Evolutionary conservation across 1,140 invertebrate genomes (phyloP).

Genomic region (Bombus confusus): DNA sequence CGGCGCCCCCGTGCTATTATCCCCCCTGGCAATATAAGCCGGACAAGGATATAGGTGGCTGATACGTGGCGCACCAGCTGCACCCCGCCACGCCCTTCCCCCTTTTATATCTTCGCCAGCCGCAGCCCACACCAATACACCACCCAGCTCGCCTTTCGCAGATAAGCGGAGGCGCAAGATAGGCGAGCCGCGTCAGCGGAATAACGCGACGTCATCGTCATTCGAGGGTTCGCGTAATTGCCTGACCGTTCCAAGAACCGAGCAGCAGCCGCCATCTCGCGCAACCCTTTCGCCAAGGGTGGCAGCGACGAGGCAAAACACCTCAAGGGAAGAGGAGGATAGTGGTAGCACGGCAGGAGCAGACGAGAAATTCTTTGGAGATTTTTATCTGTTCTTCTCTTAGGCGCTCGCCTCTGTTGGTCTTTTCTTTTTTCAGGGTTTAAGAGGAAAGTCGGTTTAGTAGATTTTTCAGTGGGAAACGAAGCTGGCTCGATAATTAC

Average conservation of each 20-base stretch:
- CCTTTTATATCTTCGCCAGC: conserved; percentile 42
- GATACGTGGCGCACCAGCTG: conserved; percentile 60
- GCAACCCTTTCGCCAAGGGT: conserved; percentile 43
- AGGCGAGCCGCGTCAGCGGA: conserved; percentile 36
- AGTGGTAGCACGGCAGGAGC: neutral
- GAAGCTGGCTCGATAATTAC: neutral
- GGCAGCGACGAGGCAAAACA: neutral
- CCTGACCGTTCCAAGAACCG: conserved; percentile 56
- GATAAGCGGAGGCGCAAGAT: conserved; percentile 39
- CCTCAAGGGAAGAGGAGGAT: neutral
- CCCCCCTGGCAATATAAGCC: conserved; percentile 63
- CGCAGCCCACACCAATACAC: neutral
- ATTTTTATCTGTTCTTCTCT: neutral
- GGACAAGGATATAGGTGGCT: conserved; percentile 62
- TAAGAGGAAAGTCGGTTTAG: too few species aligned
- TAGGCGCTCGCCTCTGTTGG: neutral
- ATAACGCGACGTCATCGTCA: conserved; percentile 58
- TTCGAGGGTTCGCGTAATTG: conserved; percentile 60
- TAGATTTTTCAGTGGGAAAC: neutral
- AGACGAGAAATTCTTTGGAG: neutral
- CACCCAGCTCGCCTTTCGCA: neutral
- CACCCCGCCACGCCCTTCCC: conserved; percentile 50
- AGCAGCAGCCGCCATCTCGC: conserved; percentile 46
- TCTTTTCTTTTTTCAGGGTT: neutral
- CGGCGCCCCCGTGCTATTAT: conserved; percentile 66